phyloP scores from a whole-genome alignment of 2,888 invertebrate genomes.

The Danaus chrysippus region DNA sequence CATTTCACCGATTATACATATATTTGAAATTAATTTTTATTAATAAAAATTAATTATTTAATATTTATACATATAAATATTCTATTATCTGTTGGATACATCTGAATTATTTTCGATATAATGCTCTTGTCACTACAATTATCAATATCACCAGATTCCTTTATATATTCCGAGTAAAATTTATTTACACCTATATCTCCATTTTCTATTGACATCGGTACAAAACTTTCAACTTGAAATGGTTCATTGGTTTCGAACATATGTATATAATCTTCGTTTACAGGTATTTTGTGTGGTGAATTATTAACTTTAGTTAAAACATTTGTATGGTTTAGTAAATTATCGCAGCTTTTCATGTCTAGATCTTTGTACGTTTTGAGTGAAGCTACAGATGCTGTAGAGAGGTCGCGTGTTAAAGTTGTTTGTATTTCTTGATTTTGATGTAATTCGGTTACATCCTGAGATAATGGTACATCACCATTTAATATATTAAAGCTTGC shows the following conservation, averaged over 20 bases:
- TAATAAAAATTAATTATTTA: background rate
- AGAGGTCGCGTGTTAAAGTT: constrained; percentile 24
- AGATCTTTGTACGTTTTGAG: constrained; percentile 58
- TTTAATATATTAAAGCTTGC: constrained; percentile 54
- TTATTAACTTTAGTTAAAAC: background rate
- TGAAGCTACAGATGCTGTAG: constrained; percentile 48
- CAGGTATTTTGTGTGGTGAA: constrained; percentile 41
- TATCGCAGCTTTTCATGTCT: constrained; percentile 53
- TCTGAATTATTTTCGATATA: constrained; percentile 41
- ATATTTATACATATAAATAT: constrained; percentile 16
- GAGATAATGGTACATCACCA: constrained; percentile 41
- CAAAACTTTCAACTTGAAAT: constrained; percentile 27
- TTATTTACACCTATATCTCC: constrained; percentile 63
- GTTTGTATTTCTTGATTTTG: constrained; percentile 23
- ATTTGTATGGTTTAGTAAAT: constrained; percentile 18
- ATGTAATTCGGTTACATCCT: constrained; percentile 33
- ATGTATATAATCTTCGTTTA: constrained; percentile 43
- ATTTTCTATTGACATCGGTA: constrained; percentile 48
- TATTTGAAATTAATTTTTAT: background rate
- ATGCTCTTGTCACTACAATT: constrained; percentile 38
- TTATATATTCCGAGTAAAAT: constrained; percentile 52
- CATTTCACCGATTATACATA: background rate
- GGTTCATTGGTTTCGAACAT: constrained; percentile 40
- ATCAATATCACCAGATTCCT: constrained; percentile 36
- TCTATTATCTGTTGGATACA: constrained; percentile 55